A percentile compares a stretch with the other conserved stretches of the same genome.
phyloP scores from a whole-genome alignment of 2,113 vertebrate genomes.

The Myodes glareolus region DNA sequence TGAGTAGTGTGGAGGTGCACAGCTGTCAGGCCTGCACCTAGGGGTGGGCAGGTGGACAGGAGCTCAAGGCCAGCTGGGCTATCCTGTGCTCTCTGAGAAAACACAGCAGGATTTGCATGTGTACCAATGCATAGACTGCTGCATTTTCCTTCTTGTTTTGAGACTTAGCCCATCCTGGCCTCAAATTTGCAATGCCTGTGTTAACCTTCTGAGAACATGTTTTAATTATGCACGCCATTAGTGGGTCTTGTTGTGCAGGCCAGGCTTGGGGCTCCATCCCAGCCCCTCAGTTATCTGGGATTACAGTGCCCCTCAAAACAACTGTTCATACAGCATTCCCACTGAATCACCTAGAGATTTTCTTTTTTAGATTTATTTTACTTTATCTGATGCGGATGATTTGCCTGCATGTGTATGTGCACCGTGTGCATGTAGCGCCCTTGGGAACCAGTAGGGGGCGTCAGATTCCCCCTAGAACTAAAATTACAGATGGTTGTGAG shows the following conservation, averaged over 20 bases:
- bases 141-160: not conserved
- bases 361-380: not conserved
- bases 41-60: too few relatives aligned
- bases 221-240: not conserved
- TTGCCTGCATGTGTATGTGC: too few relatives aligned
- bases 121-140: not conserved
- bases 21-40: not conserved
- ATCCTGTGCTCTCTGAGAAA: not conserved
- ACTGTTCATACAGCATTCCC: not conserved
- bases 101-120: not conserved
- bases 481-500: not conserved
- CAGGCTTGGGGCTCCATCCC: not conserved
- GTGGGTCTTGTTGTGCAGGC: not conserved
- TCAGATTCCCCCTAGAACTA: not conserved
- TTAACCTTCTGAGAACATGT: not conserved
- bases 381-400: too few relatives aligned
- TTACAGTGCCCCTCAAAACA: not conserved
- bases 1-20: not conserved
- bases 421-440: not conserved
- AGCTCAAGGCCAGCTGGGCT: not conserved
- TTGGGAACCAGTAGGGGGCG: not conserved
- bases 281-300: not conserved
- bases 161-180: not conserved
- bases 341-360: not conserved
- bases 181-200: not conserved